These are phyloP conservation scores for Styela plicata DNA, from an alignment of 23 tunicate species.

Conservation along the genomic window DNA sequence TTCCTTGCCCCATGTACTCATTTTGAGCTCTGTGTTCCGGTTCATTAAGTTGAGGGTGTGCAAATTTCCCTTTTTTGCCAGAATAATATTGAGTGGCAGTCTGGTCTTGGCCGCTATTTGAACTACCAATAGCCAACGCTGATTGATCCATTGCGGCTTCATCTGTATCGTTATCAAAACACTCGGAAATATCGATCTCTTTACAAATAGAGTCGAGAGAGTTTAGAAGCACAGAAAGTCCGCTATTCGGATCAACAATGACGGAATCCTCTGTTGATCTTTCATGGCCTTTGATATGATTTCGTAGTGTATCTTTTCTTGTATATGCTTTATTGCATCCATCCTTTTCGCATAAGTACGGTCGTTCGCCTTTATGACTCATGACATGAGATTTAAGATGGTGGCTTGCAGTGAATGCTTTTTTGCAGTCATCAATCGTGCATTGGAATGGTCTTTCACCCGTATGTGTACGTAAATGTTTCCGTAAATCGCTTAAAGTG, in stretches of 20 bases:
- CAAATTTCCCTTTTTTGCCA: not conserved
- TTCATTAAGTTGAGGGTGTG: not conserved
- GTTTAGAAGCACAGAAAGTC: constrained; percentile 19
- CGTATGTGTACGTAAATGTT: constrained; percentile 85
- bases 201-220: constrained; percentile 8
- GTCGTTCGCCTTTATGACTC: constrained; percentile 90
- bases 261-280: not conserved
- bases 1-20: not conserved
- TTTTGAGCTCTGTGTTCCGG: not conserved
- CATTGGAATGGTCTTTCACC: constrained; percentile 94
- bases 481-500: constrained; percentile 70
- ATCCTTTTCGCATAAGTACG: constrained; percentile 64
- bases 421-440: constrained; percentile 41
- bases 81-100: not conserved
- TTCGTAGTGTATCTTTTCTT: constrained; percentile 66
- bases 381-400: constrained; percentile 81
- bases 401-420: constrained; percentile 88
- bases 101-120: not conserved
- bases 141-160: not conserved
- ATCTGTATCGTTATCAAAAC: not conserved
- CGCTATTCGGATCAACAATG: not conserved
- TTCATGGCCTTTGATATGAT: constrained; percentile 69
- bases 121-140: not conserved
- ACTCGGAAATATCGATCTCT: not conserved
- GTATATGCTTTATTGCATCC: constrained; percentile 89